Base-by-base conservation (phyloP, 2,113 vertebrate genomes). In the Gnathonemus longibarbis region DNA sequence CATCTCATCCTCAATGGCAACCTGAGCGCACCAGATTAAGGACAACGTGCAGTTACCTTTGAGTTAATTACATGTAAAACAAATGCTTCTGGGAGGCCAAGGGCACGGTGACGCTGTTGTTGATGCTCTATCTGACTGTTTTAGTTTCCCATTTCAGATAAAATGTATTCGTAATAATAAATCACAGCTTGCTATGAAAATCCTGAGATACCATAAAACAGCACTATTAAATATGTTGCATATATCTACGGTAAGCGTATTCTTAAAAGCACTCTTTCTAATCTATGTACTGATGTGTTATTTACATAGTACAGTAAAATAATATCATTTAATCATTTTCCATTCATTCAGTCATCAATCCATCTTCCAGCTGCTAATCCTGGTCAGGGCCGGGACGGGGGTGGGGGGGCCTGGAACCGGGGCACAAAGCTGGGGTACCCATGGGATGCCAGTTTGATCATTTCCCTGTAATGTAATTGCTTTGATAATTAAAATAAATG, bases 51-150 rank as follows among this genome's bases (percentile, higher is more conserved):
- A 94, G 93, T 92, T 93, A 90, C 91, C 89, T 50, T 62, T 66
- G 89, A 94, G 94, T 94, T 94, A 94, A 95, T 95, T 93, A 94
- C 91, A 91, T 89, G 92, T 83, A 88, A 91, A 89, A 93, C 94
- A 94, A 94, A 94, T 94, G 91, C 88, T 77, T 48, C 27, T 70
- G 3, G 52, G 31, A 89, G 66, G 66, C 88, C 45, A 8, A 88
- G 88, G 91, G 52, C 92, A 92, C 2, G 8, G 87, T 52, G 89
- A 86, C 89, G 50, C 42, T 83, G 53, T 48, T 88, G 88, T 91
- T 91, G 93, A 87, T 91, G 89, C n/a, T 92, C 89, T 66, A 86
- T 92, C 91, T 91, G 91, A 91, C 87, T 66, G 90, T 84, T 92
- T 91, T 88, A 92, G 74, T 92, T 88, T 92, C 89, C 35, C 15